Conservation (phyloP, 2,888 invertebrate species). For the Limnephilus auricula region DNA sequence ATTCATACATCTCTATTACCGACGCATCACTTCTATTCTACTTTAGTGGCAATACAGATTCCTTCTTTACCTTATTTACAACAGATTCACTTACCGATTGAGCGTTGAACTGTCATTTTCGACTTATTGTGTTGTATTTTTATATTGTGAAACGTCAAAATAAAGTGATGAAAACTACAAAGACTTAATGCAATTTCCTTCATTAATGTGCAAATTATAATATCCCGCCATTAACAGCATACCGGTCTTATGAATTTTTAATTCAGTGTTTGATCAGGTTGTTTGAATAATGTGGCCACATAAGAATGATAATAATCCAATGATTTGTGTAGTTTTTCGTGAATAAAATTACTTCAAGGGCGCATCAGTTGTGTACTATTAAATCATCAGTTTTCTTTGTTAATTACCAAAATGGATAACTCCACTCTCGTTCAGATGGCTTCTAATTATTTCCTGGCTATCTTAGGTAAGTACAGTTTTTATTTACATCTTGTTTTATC, state of each 20-base stretch:
- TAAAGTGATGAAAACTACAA: constrained; percentile 30
- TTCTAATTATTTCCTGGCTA: constrained; percentile 73
- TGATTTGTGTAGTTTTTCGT: no score
- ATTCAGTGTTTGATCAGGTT: constrained; percentile 4
- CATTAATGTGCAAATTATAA: neutral
- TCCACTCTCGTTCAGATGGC: constrained; percentile 71
- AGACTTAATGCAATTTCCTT: constrained; percentile 18
- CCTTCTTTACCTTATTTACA: neutral
- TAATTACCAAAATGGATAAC: constrained; percentile 44
- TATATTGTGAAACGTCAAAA: constrained; percentile 48
- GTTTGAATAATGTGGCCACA: neutral
- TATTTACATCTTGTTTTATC: neutral
- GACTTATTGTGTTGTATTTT: constrained; percentile 12
- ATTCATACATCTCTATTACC: no score
- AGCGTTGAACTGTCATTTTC: neutral
- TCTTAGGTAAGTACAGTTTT: constrained; percentile 72
- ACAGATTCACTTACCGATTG: neutral
- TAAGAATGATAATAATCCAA: no score
- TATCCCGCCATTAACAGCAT: neutral
- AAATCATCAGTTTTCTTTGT: neutral
- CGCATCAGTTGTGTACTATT: neutral
- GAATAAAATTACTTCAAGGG: no score
- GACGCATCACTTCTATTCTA: neutral
- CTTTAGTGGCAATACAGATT: neutral
- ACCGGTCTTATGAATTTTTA: neutral